Base-by-base conservation (phyloP, 2,113 vertebrate species). In the Gymnarchus niloticus region DNA sequence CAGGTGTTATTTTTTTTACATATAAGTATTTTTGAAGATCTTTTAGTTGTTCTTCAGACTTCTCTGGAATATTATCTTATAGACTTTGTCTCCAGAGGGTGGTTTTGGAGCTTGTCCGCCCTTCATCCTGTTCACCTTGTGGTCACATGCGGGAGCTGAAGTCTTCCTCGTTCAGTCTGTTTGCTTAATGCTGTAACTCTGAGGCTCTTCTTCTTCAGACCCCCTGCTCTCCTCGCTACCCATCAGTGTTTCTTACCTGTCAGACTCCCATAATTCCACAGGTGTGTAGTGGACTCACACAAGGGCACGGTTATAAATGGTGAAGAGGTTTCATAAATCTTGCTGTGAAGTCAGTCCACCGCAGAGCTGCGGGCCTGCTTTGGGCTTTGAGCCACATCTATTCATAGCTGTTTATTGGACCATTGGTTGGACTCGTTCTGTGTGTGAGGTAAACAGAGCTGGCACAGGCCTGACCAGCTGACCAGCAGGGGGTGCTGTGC, bases 251-350 rank as follows among this genome's bases (percentile, higher is more conserved):
- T 37, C 19, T 7, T 21, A 48, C 23, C 76, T 78, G 76, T 78
- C 44, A 6, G 76, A 8, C 76, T 78, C 76, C 76, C 76, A 78
- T 78, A 48, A 78, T 78, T 78, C 76, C 76, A 37, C 44, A 23
- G 76, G 76, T 14, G 14, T 2, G 44, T 41, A 78, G 76, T 78
- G 76, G 44, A 17, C 76, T 48, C 0, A 21, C 19, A 48, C 76
- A 78, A 78, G 76, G 76, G 46, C 76, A 78, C 2, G 76, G 33
- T 78, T 48, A 78, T 48, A n/a, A 48, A 48, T 78, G 76, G 44
- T 37, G 6, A 7, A 77, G 44, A 6, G 41, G 76, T 6, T 23
- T 41, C 23, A 21, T 78, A 10, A 46, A 12, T 48, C 73, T 46
- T 6, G n/a, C n/a, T n/a, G n/a, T n/a, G n/a, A n/a, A n/a, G n/a